Base-by-base conservation (phyloP, 2,888 invertebrate species). In the Busseola fusca region DNA sequence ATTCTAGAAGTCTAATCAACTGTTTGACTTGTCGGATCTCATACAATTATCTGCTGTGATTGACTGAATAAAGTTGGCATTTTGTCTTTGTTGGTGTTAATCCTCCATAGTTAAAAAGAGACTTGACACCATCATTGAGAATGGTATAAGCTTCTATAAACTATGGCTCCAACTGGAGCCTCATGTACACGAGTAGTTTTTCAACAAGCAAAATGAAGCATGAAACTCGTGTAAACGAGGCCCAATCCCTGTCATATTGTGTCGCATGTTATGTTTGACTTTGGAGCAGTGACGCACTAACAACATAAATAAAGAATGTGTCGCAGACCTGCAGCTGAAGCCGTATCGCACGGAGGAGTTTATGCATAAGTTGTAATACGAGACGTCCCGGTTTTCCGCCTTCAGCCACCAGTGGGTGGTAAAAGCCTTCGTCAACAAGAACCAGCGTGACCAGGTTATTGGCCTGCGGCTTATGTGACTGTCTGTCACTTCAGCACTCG, bases 261-360 rank as follows among this genome's bases (percentile, higher is more conserved):
- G 52, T 56, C 21, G 30, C 64, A 40, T 52, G 9, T 66, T 10
- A 67, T 50, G 3, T 73, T 52, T 58, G 58, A 58, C 59, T 27
- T 76, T 54, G 69, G 74, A 74, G 54, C 70, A 57, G 18, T 21
- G 40, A 30, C 69, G 30, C 57, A 80, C 59, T 69, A 69, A 68
- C 52, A 57, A 56, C 42, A 54, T 64, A 67, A 76, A 66, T 54
- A 25, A 60, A 72, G 84, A 81, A 34, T 76, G 76, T 74, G 66
- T 71, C 66, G 50, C 94, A 99, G 99, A 99, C 96, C 96, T 99
- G 87, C 99, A 99, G 96, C 96, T 99, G 96, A 98, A 98, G 93
- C 99, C 99, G 73, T 99, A 98, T 95, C 97, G 99, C 85, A 98
- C 99, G 4, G 99, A 99, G 91, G 99, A 99, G 93, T 99, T 98